phyloP scores from a whole-genome alignment of 2,113 vertebrate genomes.

The Trochalopteron elliotii region DNA sequence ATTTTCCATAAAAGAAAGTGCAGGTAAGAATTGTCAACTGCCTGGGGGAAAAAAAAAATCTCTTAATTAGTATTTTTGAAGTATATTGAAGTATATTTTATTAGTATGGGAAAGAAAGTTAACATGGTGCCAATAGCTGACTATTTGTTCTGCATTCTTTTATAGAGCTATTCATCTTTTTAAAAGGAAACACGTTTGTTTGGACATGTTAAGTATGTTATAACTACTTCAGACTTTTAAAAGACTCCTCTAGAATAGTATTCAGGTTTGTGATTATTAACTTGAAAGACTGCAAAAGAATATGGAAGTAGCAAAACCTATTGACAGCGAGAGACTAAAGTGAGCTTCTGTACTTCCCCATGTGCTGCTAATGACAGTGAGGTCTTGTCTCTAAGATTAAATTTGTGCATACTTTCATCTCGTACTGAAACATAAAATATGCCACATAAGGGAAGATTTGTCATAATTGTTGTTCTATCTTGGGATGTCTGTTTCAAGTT shows the following conservation, averaged over 20 bases:
- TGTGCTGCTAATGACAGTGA: neutral
- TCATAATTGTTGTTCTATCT: neutral
- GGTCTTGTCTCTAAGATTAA: neutral
- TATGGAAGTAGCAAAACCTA: neutral
- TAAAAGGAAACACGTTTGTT: neutral
- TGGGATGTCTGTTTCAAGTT: neutral
- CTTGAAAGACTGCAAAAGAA: neutral
- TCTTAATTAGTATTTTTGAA: neutral
- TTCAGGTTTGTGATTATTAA: neutral
- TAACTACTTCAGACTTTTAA: neutral
- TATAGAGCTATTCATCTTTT: neutral
- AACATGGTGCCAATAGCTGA: accelerated
- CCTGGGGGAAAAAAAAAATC: accelerated
- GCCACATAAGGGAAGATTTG: neutral
- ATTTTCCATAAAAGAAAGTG: neutral
- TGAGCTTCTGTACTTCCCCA: neutral
- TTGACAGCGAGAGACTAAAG: neutral
- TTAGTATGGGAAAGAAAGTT: neutral
- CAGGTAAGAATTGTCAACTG: neutral
- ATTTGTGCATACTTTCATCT: neutral
- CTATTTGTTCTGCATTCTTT: neutral
- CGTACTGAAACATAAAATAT: neutral
- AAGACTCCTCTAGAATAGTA: neutral
- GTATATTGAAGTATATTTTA: neutral
- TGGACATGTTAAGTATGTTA: neutral